A percentile compares a stretch with the other conserved stretches of the same genome.
Conservation (phyloP, 2,113 vertebrate species). For the Melanerpes formicivorus region DNA sequence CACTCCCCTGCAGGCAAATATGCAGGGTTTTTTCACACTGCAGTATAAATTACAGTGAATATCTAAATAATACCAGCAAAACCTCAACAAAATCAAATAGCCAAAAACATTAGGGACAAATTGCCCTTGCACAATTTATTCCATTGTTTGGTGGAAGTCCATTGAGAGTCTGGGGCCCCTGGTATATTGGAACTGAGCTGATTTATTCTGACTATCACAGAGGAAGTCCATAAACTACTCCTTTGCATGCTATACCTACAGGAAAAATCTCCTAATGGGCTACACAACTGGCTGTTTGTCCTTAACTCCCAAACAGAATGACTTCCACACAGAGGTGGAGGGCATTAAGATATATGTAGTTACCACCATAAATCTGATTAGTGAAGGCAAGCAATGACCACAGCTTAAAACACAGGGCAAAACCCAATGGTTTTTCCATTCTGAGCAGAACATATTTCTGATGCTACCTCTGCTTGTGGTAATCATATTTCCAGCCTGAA, state of each 20-base stretch:
- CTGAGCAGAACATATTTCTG: constrained; percentile 67
- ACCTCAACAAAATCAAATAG: constrained; percentile 57
- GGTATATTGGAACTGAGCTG: constrained; percentile 5
- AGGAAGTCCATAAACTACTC: constrained; percentile 24
- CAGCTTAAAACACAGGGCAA: constrained; percentile 40
- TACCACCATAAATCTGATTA: constrained; percentile 58
- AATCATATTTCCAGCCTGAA: constrained; percentile 68
- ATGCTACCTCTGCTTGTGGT: constrained; percentile 63
- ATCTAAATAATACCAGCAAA: constrained; percentile 56
- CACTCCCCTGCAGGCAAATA: constrained; percentile 60
- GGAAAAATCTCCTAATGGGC: background rate
- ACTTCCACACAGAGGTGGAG: constrained; percentile 46
- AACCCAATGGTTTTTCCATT: constrained; percentile 20
- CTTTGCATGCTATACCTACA: background rate
- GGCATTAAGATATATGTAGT: constrained; percentile 47
- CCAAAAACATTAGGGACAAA: constrained; percentile 60
- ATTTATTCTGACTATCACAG: constrained; percentile 39
- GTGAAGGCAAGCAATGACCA: constrained; percentile 47
- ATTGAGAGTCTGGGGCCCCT: constrained; percentile 19
- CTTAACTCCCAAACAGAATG: background rate
- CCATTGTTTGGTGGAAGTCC: constrained; percentile 52
- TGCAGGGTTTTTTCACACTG: constrained; percentile 24
- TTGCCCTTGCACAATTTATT: constrained; percentile 49
- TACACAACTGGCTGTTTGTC: constrained; percentile 35
- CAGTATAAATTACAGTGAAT: constrained; percentile 49